phyloP scores from a whole-genome alignment of 2,113 vertebrate species.

The Sitta europaea region DNA sequence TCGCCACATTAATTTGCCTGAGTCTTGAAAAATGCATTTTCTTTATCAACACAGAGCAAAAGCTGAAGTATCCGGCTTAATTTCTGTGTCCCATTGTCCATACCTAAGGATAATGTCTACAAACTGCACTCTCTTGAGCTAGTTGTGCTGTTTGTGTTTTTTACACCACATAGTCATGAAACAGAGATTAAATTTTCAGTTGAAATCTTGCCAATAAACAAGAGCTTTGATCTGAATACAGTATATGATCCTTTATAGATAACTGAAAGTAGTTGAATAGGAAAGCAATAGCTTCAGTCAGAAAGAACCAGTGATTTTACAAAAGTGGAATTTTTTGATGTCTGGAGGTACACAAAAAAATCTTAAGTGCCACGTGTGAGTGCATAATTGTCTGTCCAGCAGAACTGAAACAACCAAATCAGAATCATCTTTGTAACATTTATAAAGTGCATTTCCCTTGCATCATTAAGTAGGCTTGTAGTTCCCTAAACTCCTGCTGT shows the following conservation, averaged over 20 bases:
- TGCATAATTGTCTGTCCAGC: background rate
- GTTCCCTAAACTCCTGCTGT: background rate
- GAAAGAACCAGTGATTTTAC: background rate
- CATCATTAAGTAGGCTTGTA: background rate
- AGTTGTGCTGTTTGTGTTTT: background rate
- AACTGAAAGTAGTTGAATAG: background rate
- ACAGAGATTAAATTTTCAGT: background rate
- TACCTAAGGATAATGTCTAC: background rate
- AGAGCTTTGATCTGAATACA: background rate
- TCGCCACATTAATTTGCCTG: background rate
- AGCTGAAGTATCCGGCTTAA: background rate
- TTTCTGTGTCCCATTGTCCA: background rate
- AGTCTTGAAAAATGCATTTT: conserved; percentile 1
- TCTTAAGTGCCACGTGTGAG: background rate
- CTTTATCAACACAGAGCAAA: conserved; percentile 6
- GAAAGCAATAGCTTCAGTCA: background rate
- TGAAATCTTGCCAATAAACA: conserved; percentile 22
- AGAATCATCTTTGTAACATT: conserved; percentile 25
- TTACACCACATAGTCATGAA: background rate
- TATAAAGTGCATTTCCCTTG: background rate
- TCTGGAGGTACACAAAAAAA: background rate
- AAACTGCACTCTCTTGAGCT: background rate
- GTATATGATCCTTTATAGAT: background rate
- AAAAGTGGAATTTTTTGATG: background rate
- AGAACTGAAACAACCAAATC: conserved; percentile 29